phyloP scores from a whole-genome alignment of 2,888 invertebrate genomes.

The Apoderus coryli region DNA sequence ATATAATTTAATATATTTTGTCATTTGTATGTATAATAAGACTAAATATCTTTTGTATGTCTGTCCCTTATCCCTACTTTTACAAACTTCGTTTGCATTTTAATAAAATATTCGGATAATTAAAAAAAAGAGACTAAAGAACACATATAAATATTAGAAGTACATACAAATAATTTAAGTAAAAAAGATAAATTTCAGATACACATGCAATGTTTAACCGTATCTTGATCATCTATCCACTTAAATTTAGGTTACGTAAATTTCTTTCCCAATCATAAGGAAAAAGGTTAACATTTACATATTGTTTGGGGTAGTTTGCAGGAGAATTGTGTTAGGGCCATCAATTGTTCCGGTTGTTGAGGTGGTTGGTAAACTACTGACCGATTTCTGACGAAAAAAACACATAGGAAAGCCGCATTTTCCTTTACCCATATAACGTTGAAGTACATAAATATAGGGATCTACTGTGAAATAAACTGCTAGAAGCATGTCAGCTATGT shows the following conservation, averaged over 20 bases:
- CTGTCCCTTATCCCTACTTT: too few relatives aligned
- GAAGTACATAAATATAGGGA: conserved; percentile 69
- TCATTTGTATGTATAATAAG: too few relatives aligned
- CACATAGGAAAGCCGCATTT: conserved; percentile 20
- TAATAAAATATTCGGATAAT: too few relatives aligned
- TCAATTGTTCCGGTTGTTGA: conserved; percentile 15
- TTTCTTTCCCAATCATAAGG: conserved; percentile 6
- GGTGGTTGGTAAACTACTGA: conserved; percentile 18
- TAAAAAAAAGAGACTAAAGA: too few relatives aligned
- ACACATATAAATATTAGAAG: too few relatives aligned
- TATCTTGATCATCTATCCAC: conserved; percentile 18
- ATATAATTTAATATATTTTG: too few relatives aligned
- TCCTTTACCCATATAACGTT: conserved; percentile 38
- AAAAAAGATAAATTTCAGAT: conserved; percentile 19
- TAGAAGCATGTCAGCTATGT: conserved; percentile 57
- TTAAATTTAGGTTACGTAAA: conserved; percentile 18
- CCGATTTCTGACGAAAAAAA: conserved; percentile 16
- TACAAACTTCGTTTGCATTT: too few relatives aligned
- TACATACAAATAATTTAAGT: conserved; percentile 7
- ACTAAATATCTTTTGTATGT: too few relatives aligned
- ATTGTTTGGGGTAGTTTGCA: conserved; percentile 16
- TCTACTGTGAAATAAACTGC: conserved; percentile 71
- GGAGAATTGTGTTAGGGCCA: conserved; percentile 15
- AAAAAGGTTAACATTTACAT: conserved; percentile 18
- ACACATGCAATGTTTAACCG: conserved; percentile 19